Evolutionary conservation across 2,888 invertebrate species (phyloP).

Genomic region (Drosophila suboccidentalis): DNA sequence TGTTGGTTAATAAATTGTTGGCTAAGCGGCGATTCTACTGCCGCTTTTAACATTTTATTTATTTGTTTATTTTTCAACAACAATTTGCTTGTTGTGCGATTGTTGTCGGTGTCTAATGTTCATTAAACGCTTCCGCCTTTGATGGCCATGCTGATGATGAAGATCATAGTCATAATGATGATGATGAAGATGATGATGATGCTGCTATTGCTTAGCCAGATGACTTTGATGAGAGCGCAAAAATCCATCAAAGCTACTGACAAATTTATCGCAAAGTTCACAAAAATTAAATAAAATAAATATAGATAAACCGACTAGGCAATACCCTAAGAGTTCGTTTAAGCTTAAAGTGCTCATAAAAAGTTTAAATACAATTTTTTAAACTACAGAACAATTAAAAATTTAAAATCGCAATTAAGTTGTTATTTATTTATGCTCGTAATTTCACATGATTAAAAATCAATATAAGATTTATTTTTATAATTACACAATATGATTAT

Average conservation of each 20-base stretch:
- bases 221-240: constrained; percentile 45
- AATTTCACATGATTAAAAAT: too few species aligned
- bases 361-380: too few species aligned
- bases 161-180: constrained; percentile 27
- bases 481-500: too few species aligned
- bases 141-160: constrained; percentile 35
- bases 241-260: constrained; percentile 48
- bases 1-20: constrained; percentile 63
- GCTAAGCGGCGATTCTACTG: constrained; percentile 59
- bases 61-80: constrained; percentile 51
- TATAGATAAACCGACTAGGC: background rate
- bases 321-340: background rate
- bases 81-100: constrained; percentile 41
- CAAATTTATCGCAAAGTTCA: constrained; percentile 33
- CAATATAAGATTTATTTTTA: too few species aligned
- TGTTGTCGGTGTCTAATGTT: constrained; percentile 62
- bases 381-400: too few species aligned
- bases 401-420: too few species aligned
- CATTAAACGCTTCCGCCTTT: constrained; percentile 74
- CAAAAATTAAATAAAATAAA: constrained; percentile 7
- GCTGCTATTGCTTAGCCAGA: constrained; percentile 30
- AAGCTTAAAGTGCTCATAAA: too few species aligned
- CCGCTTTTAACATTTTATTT: constrained; percentile 36
- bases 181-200: constrained; percentile 27
- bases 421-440: too few species aligned